Base-by-base conservation (phyloP, 2,888 invertebrate species). In the Xylota sylvarum region DNA sequence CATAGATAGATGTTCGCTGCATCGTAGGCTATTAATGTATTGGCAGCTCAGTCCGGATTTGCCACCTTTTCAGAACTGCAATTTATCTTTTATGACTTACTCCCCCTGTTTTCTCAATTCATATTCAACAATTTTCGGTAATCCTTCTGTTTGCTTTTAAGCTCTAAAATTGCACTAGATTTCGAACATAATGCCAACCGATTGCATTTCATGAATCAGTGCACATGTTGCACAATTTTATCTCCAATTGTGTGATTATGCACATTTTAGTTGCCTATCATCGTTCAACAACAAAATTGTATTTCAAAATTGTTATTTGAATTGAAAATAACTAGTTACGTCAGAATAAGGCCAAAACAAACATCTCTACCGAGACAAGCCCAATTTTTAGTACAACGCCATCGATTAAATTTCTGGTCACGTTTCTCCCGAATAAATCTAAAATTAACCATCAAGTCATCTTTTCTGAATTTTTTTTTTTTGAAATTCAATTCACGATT, bases 361-460 rank as follows among this genome's bases (percentile, higher is more conserved):
- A 1, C 23, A 40, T 23, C 4, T 35, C 32, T 48, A 43, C 37
- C 10, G 5, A 17, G 37, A 37, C 19, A 19, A 67, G 19, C 10
- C 7, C 23, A 70, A 46, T 58, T 23, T 35, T 46, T 32, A 27
- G 10, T 43, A 50, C 6, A 10, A 40, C 40, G 19, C 19, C 5
- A 48, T 17, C 37, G 14, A 35, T 43, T 69, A 5, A 9, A 52
- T 48, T 79, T 56, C 79, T 9, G 23, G 7, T 72, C 79, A 72
- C 79, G 79, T 70, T 35, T 56, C 19, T 23, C 27, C 12, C 37
- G 46, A 77, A 58, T 58, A 17, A 67, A 35, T 77, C 67, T 40
- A 50, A 78, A 70, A 43, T 64, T 62, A 70, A n/a, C 64, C 46
- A 56, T 46, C 78, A 70, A 35, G 70, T 70, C 70, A 78, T 69